Conservation (phyloP, 2,113 vertebrate genomes). For the Oryzias curvinotus region DNA sequence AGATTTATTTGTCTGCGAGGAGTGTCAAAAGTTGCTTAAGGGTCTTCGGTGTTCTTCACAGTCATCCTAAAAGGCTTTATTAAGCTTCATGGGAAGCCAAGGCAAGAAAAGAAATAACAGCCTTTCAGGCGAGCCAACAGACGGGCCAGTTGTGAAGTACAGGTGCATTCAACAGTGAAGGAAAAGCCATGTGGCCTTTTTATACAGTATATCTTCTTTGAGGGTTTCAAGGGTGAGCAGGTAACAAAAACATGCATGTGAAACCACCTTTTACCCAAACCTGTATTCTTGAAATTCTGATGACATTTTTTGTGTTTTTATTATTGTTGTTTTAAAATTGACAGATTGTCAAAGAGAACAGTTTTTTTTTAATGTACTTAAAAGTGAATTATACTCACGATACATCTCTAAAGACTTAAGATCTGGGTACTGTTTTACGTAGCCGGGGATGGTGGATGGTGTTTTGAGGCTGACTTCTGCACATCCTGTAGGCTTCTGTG, state of each 20-base stretch:
- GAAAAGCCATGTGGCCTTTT: slow-evolving; percentile 77
- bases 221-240: slow-evolving; percentile 49
- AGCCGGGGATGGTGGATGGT: slow-evolving; percentile 8
- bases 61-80: slow-evolving; percentile 8
- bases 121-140: slow-evolving; percentile 51
- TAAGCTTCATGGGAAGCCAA: slow-evolving; percentile 14
- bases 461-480: slow-evolving; percentile 21
- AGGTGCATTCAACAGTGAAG: slow-evolving; percentile 60
- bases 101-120: slow-evolving; percentile 39
- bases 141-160: slow-evolving; percentile 42
- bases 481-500: slow-evolving; percentile 20
- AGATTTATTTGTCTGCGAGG: no score
- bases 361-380: slow-evolving; percentile 62
- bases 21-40: no score
- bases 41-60: slow-evolving; percentile 19
- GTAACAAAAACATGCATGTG: slow-evolving; percentile 64
- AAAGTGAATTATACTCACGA: slow-evolving; percentile 68
- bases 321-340: slow-evolving; percentile 49
- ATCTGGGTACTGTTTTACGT: slow-evolving; percentile 41
- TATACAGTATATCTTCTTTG: slow-evolving; percentile 64
- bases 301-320: slow-evolving; percentile 49
- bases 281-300: slow-evolving; percentile 74
- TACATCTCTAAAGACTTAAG: slow-evolving; percentile 48
- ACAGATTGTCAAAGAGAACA: slow-evolving; percentile 43
- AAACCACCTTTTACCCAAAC: slow-evolving; percentile 72